Conservation (phyloP, 2,888 invertebrate genomes). For the Conomelus anceps region DNA sequence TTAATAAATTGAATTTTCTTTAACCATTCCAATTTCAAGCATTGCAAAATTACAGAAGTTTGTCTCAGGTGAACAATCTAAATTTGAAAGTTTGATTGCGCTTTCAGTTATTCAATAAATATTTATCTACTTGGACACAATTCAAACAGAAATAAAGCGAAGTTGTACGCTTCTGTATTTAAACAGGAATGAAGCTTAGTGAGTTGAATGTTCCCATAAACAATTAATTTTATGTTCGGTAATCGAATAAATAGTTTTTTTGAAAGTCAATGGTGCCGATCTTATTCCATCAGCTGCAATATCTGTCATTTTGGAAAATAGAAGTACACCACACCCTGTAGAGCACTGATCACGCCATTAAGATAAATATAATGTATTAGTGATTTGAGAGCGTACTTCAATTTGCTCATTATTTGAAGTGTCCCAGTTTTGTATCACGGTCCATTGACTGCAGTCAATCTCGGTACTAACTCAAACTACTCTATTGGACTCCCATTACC, state of each 20-base stretch:
- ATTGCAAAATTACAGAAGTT: background rate
- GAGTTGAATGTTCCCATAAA: background rate
- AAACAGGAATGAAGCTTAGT: background rate
- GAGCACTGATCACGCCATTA: background rate
- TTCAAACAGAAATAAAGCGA: too few relatives aligned
- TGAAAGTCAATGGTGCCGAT: background rate
- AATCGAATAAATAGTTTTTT: background rate
- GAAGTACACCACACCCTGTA: background rate
- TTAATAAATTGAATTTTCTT: background rate
- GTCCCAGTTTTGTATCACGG: background rate
- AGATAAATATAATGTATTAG: background rate
- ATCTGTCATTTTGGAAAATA: background rate
- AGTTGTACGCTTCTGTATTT: background rate
- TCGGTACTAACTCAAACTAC: background rate
- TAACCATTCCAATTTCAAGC: background rate
- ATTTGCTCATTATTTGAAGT: background rate
- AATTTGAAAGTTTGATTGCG: background rate
- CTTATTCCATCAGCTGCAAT: background rate
- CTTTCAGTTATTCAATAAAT: too few relatives aligned
- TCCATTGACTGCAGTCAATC: background rate
- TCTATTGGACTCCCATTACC: background rate
- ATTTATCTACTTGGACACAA: too few relatives aligned
- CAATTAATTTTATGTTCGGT: background rate
- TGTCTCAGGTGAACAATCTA: background rate
- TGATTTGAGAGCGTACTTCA: background rate